A percentile compares a stretch with the other conserved stretches of the same genome.
These are phyloP conservation scores for Torymus auratus DNA, from an alignment of 2,888 invertebrate genomes.

Conservation along the genomic window DNA sequence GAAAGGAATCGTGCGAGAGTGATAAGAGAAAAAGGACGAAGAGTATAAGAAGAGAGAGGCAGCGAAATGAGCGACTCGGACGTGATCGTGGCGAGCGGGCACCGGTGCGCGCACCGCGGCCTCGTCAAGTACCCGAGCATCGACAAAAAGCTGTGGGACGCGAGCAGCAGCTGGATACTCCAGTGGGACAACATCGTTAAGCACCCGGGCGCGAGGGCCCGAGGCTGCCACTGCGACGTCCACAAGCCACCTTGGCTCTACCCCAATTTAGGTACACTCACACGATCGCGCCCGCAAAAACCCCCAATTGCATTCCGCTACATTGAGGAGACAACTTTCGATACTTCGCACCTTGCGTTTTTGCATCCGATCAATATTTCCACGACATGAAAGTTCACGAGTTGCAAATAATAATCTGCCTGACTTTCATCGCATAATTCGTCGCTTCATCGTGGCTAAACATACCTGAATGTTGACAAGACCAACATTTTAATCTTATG, in stretches of 20 bases:
- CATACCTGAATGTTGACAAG: no score
- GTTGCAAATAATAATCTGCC: no score
- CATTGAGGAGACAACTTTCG: no score
- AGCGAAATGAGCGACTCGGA: conserved; percentile 67
- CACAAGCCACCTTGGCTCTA: conserved; percentile 75
- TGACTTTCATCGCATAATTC: no score
- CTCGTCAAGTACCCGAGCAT: conserved; percentile 74
- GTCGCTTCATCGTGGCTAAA: no score
- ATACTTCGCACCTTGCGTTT: no score
- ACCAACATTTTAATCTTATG: no score
- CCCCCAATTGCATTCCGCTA: no score
- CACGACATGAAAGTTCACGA: no score
- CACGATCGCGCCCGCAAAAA: no score
- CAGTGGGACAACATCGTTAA: conserved; percentile 79
- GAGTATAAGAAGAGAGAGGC: neutral
- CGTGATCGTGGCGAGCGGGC: conserved; percentile 65
- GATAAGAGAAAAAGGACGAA: neutral
- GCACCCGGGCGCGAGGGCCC: conserved; percentile 76
- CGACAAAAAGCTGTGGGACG: conserved; percentile 76
- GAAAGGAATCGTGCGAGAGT: conserved; percentile 38
- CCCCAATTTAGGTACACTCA: conserved; percentile 70
- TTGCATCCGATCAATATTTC: no score
- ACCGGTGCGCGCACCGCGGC: conserved; percentile 72
- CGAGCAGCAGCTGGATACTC: conserved; percentile 78
- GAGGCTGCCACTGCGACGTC: conserved; percentile 76